A percentile compares a stretch with the other conserved stretches of the same genome.
Evolutionary conservation across 1,140 invertebrate genomes (phyloP).

Genomic region (Drosophila mauritiana): DNA sequence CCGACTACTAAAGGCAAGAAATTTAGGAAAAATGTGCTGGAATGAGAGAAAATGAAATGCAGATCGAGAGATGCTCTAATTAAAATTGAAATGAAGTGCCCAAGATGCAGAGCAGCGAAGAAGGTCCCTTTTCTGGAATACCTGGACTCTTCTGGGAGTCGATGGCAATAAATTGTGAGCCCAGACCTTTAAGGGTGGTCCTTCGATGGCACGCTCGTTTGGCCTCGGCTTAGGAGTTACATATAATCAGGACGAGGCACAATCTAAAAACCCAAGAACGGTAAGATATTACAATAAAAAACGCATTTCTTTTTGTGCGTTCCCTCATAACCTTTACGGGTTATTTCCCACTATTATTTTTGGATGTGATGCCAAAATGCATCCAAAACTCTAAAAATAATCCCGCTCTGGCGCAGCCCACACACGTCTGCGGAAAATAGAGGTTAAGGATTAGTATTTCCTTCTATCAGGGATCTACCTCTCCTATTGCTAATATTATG

Average conservation of each 20-base stretch:
- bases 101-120: conserved; percentile 52
- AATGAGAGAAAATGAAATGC: conserved; percentile 49
- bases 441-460: conserved; percentile 71
- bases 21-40: conserved; percentile 14
- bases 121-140: conserved; percentile 57
- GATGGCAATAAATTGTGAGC: conserved; percentile 61
- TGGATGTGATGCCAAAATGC: conserved; percentile 59
- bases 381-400: conserved; percentile 49
- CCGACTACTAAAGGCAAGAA: conserved; percentile 46
- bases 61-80: conserved; percentile 69
- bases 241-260: neutral
- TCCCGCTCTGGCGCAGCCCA: conserved; percentile 72
- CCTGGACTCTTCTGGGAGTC: neutral
- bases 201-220: conserved; percentile 70
- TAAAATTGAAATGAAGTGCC: conserved; percentile 78
- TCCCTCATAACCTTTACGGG: neutral
- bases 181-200: conserved; percentile 61
- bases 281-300: conserved; percentile 73
- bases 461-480: conserved; percentile 11
- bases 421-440: conserved; percentile 55
- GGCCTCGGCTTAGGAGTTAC: conserved; percentile 22
- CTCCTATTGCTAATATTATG: conserved; percentile 15
- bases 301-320: conserved; percentile 48
- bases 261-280: conserved; percentile 11
- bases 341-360: conserved; percentile 24